phyloP scores from a whole-genome alignment of 2,113 vertebrate genomes.

The Pterocles orientalis region DNA sequence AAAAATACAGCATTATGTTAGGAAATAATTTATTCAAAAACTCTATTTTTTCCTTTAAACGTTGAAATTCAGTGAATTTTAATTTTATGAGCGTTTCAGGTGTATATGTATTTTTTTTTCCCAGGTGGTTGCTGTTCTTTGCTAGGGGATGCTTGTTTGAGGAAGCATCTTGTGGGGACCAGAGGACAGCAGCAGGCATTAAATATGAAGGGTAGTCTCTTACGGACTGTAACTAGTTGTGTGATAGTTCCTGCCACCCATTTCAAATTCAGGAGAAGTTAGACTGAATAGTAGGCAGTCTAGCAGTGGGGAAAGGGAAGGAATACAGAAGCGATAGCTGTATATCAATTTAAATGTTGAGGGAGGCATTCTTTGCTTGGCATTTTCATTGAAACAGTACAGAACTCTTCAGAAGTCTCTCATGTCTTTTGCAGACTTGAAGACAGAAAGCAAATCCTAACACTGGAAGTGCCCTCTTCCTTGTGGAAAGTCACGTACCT shows the following conservation, averaged over 20 bases:
- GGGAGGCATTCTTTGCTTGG: background rate
- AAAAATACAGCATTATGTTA: background rate
- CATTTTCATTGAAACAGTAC: background rate
- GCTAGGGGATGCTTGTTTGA: background rate
- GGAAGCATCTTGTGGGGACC: background rate
- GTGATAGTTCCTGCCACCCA: background rate
- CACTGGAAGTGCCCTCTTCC: background rate
- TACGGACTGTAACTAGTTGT: background rate
- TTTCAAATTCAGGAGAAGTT: background rate
- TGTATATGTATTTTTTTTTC: background rate
- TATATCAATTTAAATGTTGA: background rate
- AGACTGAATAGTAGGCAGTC: background rate
- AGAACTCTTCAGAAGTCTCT: background rate
- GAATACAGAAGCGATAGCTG: background rate
- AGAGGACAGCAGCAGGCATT: background rate
- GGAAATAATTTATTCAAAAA: background rate
- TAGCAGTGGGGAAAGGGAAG: background rate
- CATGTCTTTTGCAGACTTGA: background rate
- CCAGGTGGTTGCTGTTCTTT: background rate
- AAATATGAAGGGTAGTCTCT: background rate
- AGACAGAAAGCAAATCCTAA: background rate
- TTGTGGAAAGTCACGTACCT: background rate
- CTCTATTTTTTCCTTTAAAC: background rate
- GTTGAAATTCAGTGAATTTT: background rate
- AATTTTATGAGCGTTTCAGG: background rate